These are phyloP conservation scores for Ectropis grisescens DNA, from an alignment of 1,140 invertebrate genomes.

Conservation along the genomic window DNA sequence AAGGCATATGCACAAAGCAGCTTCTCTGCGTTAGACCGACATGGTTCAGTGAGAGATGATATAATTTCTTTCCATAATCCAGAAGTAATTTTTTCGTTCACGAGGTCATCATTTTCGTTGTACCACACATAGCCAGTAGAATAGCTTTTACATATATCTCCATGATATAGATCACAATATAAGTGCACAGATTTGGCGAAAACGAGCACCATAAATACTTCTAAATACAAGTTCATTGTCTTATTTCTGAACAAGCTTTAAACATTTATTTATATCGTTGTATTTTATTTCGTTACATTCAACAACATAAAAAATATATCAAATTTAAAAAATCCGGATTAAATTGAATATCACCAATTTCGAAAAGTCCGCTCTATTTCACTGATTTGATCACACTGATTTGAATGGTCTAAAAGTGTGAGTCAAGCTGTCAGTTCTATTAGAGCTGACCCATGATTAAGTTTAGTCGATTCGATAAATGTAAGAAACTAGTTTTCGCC, in stretches of 20 bases:
- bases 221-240: slow-evolving; percentile 22
- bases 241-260: slow-evolving; percentile 15
- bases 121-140: slow-evolving; percentile 87
- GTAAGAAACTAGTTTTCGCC: too few relatives aligned
- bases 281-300: slow-evolving; percentile 42
- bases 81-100: slow-evolving; percentile 87
- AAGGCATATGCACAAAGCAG: slow-evolving; percentile 93
- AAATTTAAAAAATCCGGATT: too few relatives aligned
- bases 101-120: slow-evolving; percentile 80
- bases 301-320: slow-evolving; percentile 28
- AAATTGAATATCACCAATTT: too few relatives aligned
- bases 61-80: slow-evolving; percentile 90
- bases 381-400: too few relatives aligned
- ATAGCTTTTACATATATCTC: slow-evolving; percentile 88
- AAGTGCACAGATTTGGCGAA: slow-evolving; percentile 51
- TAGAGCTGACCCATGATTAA: too few relatives aligned
- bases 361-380: too few relatives aligned
- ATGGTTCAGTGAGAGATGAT: slow-evolving; percentile 81
- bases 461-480: too few relatives aligned
- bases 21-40: slow-evolving; percentile 89
- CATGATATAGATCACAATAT: slow-evolving; percentile 89
- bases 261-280: slow-evolving; percentile 26
- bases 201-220: slow-evolving; percentile 35
- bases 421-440: too few relatives aligned
- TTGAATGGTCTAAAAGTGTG: too few relatives aligned